Base-by-base conservation (phyloP, 2,113 vertebrate species). In the Vulpes vulpes region DNA sequence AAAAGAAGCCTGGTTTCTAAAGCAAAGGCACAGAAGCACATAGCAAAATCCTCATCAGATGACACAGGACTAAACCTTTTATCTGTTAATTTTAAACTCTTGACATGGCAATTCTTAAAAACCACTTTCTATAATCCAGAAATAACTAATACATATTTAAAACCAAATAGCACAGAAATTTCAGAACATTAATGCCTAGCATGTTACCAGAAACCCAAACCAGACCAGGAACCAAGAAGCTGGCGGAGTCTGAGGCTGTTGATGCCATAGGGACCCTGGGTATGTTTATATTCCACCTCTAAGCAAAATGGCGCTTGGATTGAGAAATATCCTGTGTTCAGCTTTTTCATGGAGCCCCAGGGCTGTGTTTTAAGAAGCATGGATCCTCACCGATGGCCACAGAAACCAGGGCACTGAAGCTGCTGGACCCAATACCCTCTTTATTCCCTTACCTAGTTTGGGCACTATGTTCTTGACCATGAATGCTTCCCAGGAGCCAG, bases 401-500 rank as follows among this genome's bases (percentile, higher is more conserved):
- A 17, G 76, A 25, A 32, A 11, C 79, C 81, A 19, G 8, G 11
- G 16, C 19, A 10, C n/a, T 8, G 0, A 10, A 30, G 59, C 88
- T 0, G 1, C 9, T 3, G 4, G 35, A 3, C 4, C 0, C 15
- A 51, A 17, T 43, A 17, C 55, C 0, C 1, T 0, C 43, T 0
- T 0, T 1, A 0, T 5, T 0, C 0, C 9, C 99, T 97, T 97
- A 99, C 99, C 99, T 60, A 99, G 98, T 83, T 99, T 99, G 51
- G 99, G 99, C 94, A 99, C 99, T 0, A 99, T 99, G 98, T 99
- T 99, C 98, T 99, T 99, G 98, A 99, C 99, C 99, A 99, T 99
- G 98, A 99, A 99, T 7, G 99, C 99, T 96, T 99, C 99, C 99
- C 99, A 99, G 0, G 99, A 99, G 8, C 99, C 99, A 0, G 99